Evolutionary conservation across 1,140 invertebrate species (phyloP).

Genomic region (Neodiprion virginianus): DNA sequence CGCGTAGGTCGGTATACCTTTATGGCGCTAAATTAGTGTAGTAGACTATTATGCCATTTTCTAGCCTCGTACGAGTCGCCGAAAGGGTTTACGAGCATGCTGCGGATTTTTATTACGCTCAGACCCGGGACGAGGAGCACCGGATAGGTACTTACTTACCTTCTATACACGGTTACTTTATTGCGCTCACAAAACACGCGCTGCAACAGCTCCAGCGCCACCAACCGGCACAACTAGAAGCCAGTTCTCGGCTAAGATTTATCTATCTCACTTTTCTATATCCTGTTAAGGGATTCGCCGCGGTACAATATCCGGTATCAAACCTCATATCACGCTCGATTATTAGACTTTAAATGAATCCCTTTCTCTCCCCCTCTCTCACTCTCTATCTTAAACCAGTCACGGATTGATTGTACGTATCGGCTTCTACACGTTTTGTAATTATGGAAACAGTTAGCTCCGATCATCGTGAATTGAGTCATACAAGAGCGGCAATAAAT

Average conservation of each 20-base stretch:
- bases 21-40: slow-evolving; percentile 3
- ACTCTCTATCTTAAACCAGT: too few species aligned
- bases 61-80: background rate
- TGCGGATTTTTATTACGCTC: background rate
- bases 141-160: background rate
- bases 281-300: background rate
- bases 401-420: background rate
- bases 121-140: background rate
- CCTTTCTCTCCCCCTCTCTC: too few species aligned
- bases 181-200: background rate
- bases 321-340: too few species aligned
- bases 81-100: slow-evolving; percentile 4
- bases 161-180: background rate
- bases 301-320: background rate
- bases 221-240: background rate
- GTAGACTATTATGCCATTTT: background rate
- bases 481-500: background rate
- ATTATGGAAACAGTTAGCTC: background rate
- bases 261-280: background rate
- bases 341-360: too few species aligned
- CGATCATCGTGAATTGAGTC: background rate
- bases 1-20: background rate
- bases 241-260: slow-evolving; percentile 1
- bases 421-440: background rate
- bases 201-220: background rate